Evolutionary conservation across 2,797 vertebrate species (phyloP).

Genomic region (Crocodylus rhombifer): DNA sequence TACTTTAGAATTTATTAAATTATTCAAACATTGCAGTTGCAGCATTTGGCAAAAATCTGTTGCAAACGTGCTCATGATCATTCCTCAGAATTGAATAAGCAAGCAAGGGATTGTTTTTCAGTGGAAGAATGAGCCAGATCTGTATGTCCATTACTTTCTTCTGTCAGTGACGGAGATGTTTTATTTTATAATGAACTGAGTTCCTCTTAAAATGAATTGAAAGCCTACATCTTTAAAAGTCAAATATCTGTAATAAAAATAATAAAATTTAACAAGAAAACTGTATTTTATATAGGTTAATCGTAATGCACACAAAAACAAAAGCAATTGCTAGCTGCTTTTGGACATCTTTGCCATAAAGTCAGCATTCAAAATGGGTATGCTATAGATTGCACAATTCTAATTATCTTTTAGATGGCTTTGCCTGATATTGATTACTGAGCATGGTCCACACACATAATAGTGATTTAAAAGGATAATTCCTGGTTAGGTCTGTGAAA

Average conservation of each 20-base stretch:
- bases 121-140: background rate
- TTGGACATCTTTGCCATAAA: conserved; percentile 20
- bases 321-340: background rate
- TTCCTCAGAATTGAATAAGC: background rate
- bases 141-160: background rate
- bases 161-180: background rate
- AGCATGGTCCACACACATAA: conserved; percentile 22
- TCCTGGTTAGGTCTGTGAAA: conserved; percentile 69
- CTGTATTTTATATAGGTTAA: background rate
- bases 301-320: background rate
- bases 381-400: conserved; percentile 19
- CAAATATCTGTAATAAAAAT: background rate
- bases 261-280: background rate
- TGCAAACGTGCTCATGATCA: background rate
- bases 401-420: conserved; percentile 64
- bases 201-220: background rate
- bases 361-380: conserved; percentile 21
- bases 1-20: background rate
- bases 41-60: background rate
- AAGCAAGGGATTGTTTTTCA: background rate
- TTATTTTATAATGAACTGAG: background rate
- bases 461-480: conserved; percentile 64
- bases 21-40: background rate
- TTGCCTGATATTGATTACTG: conserved; percentile 59
- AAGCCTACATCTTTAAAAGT: background rate